Evolutionary conservation across 2,888 invertebrate species (phyloP).

Genomic region (Thymelicus lineola): DNA sequence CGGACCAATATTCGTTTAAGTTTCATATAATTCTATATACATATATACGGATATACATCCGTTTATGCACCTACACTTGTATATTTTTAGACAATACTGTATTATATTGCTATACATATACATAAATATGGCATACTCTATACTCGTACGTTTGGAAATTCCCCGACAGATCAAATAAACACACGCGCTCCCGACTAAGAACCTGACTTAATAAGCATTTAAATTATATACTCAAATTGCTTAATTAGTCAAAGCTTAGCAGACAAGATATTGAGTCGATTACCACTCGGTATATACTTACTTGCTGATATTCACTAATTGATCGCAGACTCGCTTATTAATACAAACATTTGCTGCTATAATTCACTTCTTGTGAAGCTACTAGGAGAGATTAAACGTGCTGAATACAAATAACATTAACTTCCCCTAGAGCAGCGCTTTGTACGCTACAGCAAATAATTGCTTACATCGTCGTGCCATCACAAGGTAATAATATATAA

Average conservation of each 20-base stretch:
- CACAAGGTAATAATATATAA: no score
- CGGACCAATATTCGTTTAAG: no score
- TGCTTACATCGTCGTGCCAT: no score
- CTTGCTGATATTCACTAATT: slow-evolving; percentile 56
- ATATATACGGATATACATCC: no score
- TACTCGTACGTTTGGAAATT: background rate
- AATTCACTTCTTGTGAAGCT: slow-evolving; percentile 26
- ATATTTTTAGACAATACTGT: no score
- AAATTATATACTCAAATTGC: slow-evolving; percentile 13
- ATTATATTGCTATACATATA: no score
- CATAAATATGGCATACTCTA: no score
- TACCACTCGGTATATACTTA: slow-evolving; percentile 44
- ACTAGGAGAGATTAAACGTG: slow-evolving; percentile 22
- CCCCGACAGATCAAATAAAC: background rate
- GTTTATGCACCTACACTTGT: no score
- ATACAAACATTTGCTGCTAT: slow-evolving; percentile 49
- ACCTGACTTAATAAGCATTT: background rate
- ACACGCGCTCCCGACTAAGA: background rate
- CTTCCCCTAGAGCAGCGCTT: slow-evolving; percentile 31
- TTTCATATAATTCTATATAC: no score
- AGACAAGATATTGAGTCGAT: slow-evolving; percentile 41
- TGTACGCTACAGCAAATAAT: slow-evolving; percentile 22
- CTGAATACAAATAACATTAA: slow-evolving; percentile 39
- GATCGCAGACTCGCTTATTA: slow-evolving; percentile 53
- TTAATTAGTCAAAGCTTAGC: slow-evolving; percentile 25